Conservation (phyloP, 2,113 vertebrate species). For the Uria lomvia region DNA sequence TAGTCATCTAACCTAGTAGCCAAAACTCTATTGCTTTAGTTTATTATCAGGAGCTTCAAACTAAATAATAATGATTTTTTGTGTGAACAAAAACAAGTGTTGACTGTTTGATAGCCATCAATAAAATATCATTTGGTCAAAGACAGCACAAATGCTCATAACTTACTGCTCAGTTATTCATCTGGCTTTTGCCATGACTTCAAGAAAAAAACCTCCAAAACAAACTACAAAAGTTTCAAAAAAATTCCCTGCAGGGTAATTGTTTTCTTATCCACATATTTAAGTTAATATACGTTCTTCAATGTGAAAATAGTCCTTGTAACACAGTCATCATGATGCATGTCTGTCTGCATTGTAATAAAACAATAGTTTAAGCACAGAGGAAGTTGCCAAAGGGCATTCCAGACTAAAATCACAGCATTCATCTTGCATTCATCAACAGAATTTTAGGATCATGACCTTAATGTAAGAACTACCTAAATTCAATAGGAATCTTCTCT, state of each 20-base stretch:
- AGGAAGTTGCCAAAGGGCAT: not conserved
- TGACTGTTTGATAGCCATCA: not conserved
- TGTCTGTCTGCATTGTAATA: not conserved
- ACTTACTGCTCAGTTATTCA: not conserved
- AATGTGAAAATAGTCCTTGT: not conserved
- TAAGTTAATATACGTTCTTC: not conserved
- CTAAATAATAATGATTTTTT: not conserved
- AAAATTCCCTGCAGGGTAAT: not conserved
- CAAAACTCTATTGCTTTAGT: not conserved
- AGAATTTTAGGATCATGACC: not conserved
- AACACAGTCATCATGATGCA: not conserved
- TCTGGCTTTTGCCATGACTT: not conserved
- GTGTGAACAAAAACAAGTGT: not conserved
- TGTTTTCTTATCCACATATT: not conserved
- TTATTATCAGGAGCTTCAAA: not conserved
- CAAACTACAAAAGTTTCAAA: not conserved
- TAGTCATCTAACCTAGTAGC: not conserved
- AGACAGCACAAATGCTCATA: not conserved
- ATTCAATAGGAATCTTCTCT: not conserved
- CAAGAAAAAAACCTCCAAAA: not conserved
- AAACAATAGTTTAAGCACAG: not conserved
- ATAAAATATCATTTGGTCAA: not conserved
- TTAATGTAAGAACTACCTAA: not conserved
- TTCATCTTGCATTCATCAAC: not conserved
- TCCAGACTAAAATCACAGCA: not conserved